Conservation (phyloP, 35 echinoderm and acorn worm genomes). For the Anneissia japonica region DNA sequence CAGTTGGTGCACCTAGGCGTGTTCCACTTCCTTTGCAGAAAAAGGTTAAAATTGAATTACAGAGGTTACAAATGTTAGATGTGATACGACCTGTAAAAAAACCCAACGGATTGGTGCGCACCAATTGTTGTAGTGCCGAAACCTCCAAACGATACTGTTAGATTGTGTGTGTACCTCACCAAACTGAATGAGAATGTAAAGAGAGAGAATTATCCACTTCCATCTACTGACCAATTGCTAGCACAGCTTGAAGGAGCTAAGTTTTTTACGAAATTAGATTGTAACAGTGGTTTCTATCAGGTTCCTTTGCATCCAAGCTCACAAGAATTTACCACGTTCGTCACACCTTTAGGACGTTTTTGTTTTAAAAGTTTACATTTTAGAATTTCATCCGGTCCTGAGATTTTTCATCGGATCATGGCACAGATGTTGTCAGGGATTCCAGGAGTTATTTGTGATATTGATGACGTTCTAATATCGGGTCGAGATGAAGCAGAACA, state of each 20-base stretch:
- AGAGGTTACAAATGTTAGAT: neutral
- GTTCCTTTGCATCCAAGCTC: slow-evolving; percentile 10
- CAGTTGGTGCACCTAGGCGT: neutral
- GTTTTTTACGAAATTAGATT: slow-evolving; percentile 34
- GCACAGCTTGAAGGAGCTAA: slow-evolving; percentile 20
- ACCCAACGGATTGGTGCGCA: slow-evolving; percentile 36
- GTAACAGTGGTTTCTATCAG: slow-evolving; percentile 49
- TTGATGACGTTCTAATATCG: neutral
- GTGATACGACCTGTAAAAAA: neutral
- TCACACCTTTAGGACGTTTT: slow-evolving; percentile 53
- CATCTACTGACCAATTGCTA: slow-evolving; percentile 33
- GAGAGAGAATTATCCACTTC: slow-evolving; percentile 29
- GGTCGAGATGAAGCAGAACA: neutral
- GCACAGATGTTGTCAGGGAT: slow-evolving; percentile 44
- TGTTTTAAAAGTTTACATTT: slow-evolving; percentile 57
- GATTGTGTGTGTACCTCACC: slow-evolving; percentile 44
- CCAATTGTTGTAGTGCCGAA: slow-evolving; percentile 49
- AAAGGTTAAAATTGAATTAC: neutral
- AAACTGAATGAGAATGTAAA: slow-evolving; percentile 31
- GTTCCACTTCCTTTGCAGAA: neutral
- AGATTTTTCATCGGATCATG: slow-evolving; percentile 61
- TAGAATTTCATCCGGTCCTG: slow-evolving; percentile 55
- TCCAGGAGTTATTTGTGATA: slow-evolving; percentile 3
- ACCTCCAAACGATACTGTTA: neutral
- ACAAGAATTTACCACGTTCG: slow-evolving; percentile 41